A percentile compares a stretch with the other conserved stretches of the same genome.
Evolutionary conservation across 2,888 invertebrate genomes (phyloP).

Genomic region (Cerastis leucographa): DNA sequence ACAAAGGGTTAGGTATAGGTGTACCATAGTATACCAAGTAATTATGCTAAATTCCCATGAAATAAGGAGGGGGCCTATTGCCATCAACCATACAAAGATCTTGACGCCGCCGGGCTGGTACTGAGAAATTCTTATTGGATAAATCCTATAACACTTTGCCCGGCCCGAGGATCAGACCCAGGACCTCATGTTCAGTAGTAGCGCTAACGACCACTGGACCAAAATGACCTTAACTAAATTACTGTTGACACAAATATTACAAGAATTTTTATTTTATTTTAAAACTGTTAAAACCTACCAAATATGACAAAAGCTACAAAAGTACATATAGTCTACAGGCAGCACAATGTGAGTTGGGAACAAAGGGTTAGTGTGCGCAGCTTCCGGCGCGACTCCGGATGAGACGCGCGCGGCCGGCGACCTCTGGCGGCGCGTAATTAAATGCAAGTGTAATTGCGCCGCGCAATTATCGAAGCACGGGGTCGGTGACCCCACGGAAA

Average conservation of each 20-base stretch:
- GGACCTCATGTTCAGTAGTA: not conserved
- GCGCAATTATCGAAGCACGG: constrained; percentile 61
- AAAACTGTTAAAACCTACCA: not conserved
- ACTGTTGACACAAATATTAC: not conserved
- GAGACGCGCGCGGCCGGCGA: constrained; percentile 69
- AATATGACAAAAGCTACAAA: constrained; percentile 20
- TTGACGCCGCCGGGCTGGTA: not conserved
- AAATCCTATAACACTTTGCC: not conserved
- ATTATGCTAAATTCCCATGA: not conserved
- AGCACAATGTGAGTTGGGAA: constrained; percentile 60
- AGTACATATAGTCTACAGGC: constrained; percentile 27
- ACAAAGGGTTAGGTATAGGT: not conserved
- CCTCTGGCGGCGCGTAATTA: constrained; percentile 72
- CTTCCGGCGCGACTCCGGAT: constrained; percentile 74
- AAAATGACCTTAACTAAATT: not conserved
- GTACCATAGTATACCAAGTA: not conserved
- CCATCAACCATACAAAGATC: not conserved
- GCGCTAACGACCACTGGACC: not conserved
- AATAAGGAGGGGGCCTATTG: not conserved
- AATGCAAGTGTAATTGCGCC: constrained; percentile 73
- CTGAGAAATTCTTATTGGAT: not conserved
- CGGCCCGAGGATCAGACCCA: not conserved
- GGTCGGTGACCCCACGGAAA: constrained; percentile 57
- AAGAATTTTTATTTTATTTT: not conserved
- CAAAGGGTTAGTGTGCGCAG: constrained; percentile 70